Evolutionary conservation across 2,113 vertebrate genomes (phyloP).

Genomic region (Cryptomyrus ogoouensis): DNA sequence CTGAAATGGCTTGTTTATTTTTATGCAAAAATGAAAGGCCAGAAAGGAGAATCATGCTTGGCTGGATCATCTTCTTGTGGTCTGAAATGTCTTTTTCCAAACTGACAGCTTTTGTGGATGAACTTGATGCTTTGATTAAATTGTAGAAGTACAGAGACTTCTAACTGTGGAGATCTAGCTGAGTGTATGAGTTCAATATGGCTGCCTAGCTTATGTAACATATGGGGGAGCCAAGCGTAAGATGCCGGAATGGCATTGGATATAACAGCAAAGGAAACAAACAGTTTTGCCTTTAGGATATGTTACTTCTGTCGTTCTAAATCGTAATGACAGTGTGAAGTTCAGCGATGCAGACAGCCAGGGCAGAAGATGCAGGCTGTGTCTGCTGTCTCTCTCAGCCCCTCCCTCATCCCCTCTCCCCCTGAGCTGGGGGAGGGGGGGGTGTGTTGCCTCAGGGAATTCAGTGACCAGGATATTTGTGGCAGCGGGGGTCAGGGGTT

Average conservation of each 20-base stretch:
- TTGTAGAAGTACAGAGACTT: neutral
- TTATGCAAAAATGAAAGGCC: neutral
- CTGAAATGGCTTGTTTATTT: neutral
- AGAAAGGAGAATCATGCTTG: neutral
- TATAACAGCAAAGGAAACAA: neutral
- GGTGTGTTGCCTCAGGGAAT: neutral
- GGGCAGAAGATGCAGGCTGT: neutral
- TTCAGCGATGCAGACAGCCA: neutral
- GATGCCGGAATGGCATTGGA: neutral
- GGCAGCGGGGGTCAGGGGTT: neutral
- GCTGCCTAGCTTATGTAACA: neutral
- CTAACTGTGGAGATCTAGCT: neutral
- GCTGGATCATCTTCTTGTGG: neutral
- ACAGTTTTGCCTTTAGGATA: neutral
- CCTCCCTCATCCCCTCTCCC: neutral
- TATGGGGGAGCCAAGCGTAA: neutral
- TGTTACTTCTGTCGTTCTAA: neutral
- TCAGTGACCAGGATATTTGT: neutral
- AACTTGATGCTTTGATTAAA: neutral
- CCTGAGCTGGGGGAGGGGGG: neutral
- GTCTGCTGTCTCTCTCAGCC: neutral
- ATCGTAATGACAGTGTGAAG: neutral
- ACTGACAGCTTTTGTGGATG: neutral
- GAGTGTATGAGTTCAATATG: neutral
- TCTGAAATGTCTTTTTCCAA: neutral